phyloP scores from a whole-genome alignment of 2,797 vertebrate species.

The Danionella dracula region DNA sequence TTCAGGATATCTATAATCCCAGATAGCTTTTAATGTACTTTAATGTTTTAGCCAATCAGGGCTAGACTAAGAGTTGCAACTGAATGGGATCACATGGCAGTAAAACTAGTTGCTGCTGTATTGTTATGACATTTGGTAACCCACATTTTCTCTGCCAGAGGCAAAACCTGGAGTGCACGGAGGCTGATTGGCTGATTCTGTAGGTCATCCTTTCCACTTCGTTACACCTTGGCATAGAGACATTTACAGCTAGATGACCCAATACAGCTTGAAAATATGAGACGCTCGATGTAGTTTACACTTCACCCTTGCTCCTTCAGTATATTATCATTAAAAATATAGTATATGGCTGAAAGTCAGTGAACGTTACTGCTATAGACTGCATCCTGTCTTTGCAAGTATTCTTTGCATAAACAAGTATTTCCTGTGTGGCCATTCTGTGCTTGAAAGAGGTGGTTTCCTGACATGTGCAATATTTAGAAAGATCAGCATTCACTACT shows the following conservation, averaged over 20 bases:
- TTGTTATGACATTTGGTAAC: neutral
- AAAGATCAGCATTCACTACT: neutral
- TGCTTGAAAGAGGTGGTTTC: neutral
- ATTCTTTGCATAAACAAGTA: too few relatives aligned
- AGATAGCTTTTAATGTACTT: too few relatives aligned
- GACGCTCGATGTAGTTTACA: slow-evolving; percentile 6
- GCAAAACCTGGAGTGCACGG: neutral
- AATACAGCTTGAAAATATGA: slow-evolving; percentile 11
- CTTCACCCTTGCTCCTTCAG: neutral
- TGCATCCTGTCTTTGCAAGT: too few relatives aligned
- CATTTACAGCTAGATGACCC: neutral
- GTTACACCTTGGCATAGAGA: slow-evolving; percentile 7
- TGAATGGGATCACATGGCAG: neutral
- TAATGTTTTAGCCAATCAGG: too few relatives aligned
- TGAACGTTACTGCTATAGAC: too few relatives aligned
- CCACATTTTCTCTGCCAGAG: slow-evolving; percentile 8
- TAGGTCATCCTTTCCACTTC: slow-evolving; percentile 39
- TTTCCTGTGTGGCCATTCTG: neutral
- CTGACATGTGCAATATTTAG: neutral
- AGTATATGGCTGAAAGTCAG: neutral
- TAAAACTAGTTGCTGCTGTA: neutral
- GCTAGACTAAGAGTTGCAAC: neutral
- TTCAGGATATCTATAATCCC: too few relatives aligned
- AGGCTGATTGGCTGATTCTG: slow-evolving; percentile 28
- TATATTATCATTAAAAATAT: neutral